Evolutionary conservation across 2,888 invertebrate species (phyloP), one percentile per base, ranked within the genome.

Genomic region (Frankliniella intonsa): DNA sequence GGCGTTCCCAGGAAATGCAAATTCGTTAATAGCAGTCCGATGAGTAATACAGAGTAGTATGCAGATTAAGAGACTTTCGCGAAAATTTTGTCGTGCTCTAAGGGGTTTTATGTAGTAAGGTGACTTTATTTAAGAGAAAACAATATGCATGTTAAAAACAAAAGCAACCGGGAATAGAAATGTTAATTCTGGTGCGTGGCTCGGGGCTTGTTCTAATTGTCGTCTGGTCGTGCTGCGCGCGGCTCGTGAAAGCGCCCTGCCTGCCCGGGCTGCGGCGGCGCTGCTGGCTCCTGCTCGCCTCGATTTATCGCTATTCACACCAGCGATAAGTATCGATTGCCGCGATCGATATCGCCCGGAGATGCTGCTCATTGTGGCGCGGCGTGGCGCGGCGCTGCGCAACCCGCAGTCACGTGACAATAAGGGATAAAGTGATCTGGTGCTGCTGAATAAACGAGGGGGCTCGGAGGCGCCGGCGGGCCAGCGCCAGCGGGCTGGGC

Each of bases 1-100:
- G 69, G 69, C 69, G 69, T 76, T 76, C 69, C 69, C 69, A 76
- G 69, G 69, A 76, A 76, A 76, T 76, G 69, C 69, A 76, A 76
- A 76, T 76, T 25, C 69, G 69, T 25, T 76, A 76, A 76, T 76
- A 22, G 69, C 69, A 25, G 69, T 76, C 69, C 69, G 69, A 76
- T 76, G 69, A 76, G 69, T 76, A 76, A 76, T 76, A 76, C 69
- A 76, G 69, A 76, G 69, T 76, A 76, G 69, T 25, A 76, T 76
- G 69, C 69, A 76, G 69, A 76, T 76, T 25, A 12, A 12, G 25
- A 8, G 69, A 25, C 69, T 76, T 76, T 76, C 69, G 25, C 22
- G 25, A 76, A 25, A 25, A 25, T 76, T 22, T 7, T 7, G 17
- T 76, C 69, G 69, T 76, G 69, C 69, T 38, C 38, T 38, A 38